Evolutionary conservation across 1,140 invertebrate species (phyloP).

Genomic region (Venturia canescens): DNA sequence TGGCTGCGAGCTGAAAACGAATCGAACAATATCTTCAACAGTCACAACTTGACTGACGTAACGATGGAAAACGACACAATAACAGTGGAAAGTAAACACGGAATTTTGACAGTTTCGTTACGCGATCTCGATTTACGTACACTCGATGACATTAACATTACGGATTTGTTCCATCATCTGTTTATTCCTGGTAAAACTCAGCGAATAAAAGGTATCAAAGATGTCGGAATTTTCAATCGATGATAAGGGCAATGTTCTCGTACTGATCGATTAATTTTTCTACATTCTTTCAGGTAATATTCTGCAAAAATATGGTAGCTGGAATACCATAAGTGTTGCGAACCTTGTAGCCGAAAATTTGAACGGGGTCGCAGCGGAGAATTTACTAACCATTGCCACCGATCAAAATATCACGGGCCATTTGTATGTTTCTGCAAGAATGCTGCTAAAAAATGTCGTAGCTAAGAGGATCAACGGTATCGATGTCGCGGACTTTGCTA

Average conservation of each 20-base stretch:
- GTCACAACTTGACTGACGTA: neutral
- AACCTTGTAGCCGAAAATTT: constrained; percentile 56
- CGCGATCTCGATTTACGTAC: constrained; percentile 43
- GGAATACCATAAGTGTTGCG: constrained; percentile 42
- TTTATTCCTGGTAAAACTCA: constrained; percentile 58
- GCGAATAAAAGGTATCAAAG: constrained; percentile 58
- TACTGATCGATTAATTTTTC: constrained; percentile 19
- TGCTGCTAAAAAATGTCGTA: constrained; percentile 57
- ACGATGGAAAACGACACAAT: constrained; percentile 57
- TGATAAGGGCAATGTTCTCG: neutral
- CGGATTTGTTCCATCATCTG: constrained; percentile 53
- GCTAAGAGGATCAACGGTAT: constrained; percentile 64
- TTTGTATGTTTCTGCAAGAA: constrained; percentile 47
- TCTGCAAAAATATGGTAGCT: constrained; percentile 42
- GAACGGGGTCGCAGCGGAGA: constrained; percentile 53
- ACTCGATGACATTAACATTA: constrained; percentile 53
- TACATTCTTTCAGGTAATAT: constrained; percentile 60
- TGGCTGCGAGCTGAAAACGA: constrained; percentile 57
- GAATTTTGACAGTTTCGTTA: constrained; percentile 37
- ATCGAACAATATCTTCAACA: constrained; percentile 35
- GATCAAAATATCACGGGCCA: constrained; percentile 60
- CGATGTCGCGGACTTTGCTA: constrained; percentile 62
- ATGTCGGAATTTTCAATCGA: neutral
- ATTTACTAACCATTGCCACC: constrained; percentile 62
- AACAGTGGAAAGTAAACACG: constrained; percentile 49